Base-by-base conservation (phyloP, 2,113 vertebrate genomes). In the Todiramphus saurophagus region DNA sequence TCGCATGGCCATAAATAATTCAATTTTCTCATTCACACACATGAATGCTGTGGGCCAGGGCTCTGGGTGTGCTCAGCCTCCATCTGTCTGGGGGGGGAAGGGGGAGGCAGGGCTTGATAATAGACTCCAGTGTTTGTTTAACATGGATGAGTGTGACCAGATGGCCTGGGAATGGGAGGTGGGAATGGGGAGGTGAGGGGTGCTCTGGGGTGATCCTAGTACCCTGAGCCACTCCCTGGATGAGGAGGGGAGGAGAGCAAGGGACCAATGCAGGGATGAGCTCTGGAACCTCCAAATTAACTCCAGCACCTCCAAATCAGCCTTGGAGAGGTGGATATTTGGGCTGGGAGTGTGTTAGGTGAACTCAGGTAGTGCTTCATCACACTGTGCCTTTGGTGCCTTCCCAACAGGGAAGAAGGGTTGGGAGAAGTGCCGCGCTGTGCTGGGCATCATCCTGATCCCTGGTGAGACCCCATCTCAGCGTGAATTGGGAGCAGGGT, bases 1-100 rank as follows among this genome's bases (percentile, higher is more conserved):
- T 97, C 96, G 89, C 93, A 67, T 96, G 96, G 94, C 94, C 93
- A 97, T 98, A 98, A 97, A 98, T 98, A 97, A 98, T 98, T 97
- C 94, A 97, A 96, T 97, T 97, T 97, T 96, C 94, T 96, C 97
- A 96, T 96, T 97, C 96, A 97, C 94, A 97, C 96, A 97, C 96
- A 97, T 97, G 97, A 97, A 97, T 96, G 96, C 95, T 92, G 92
- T 69, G 25, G 92, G 91, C 88, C 44, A 74, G 94, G 92, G 84
- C 90, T 97, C 76, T 1, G 80, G 66, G 95, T 66, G 66, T 0
- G 35, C 92, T 97, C 94, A 96, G 77, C 85, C 93, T 97, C 97
- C 97, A 97, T 96, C 97, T 98, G 97, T 94, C 95, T 35, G 4
- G 86, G 88, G 85, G 87, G 87, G 60, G 39, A 94, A 91, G 94